Evolutionary conservation across 1,140 invertebrate genomes (phyloP).

Genomic region (Drosophila pachea): DNA sequence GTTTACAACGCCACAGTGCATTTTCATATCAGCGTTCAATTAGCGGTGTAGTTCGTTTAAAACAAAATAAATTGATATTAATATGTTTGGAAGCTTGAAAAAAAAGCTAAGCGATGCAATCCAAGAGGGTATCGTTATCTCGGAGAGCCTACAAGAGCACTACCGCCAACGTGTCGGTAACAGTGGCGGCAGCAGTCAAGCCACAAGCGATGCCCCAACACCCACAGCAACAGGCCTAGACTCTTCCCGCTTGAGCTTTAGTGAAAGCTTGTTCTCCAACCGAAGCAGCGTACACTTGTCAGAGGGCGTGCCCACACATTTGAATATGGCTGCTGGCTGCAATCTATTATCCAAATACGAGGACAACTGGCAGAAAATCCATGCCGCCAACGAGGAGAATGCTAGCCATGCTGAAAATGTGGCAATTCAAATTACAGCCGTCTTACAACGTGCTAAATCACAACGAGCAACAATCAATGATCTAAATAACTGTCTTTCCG

Average conservation of each 20-base stretch:
- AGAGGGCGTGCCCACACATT: constrained; percentile 54
- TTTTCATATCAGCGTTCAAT: constrained; percentile 34
- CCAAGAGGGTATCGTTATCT: constrained; percentile 68
- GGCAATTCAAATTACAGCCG: constrained; percentile 80
- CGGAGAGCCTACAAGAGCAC: constrained; percentile 72
- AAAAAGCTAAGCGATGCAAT: constrained; percentile 71
- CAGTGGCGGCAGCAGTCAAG: constrained; percentile 31
- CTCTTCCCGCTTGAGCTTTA: constrained; percentile 30
- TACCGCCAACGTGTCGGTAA: constrained; percentile 66
- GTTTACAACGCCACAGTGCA: constrained; percentile 46
- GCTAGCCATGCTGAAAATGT: constrained; percentile 82
- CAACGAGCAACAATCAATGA: constrained; percentile 81
- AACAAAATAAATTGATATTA: constrained; percentile 3
- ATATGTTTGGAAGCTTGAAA: constrained; percentile 69
- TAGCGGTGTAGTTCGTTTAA: constrained; percentile 15
- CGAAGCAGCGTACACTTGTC: constrained; percentile 39
- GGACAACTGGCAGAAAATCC: constrained; percentile 82
- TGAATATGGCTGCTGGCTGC: constrained; percentile 69
- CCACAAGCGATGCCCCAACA: constrained; percentile 24
- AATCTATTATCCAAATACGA: constrained; percentile 73
- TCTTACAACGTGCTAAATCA: constrained; percentile 81
- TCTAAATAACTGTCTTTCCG: constrained; percentile 81
- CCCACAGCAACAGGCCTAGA: constrained; percentile 24
- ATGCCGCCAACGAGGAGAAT: constrained; percentile 83
- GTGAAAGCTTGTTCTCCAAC: constrained; percentile 52